These are phyloP conservation scores for Araneus ventricosus DNA, from an alignment of 1,140 invertebrate genomes.

Conservation along the genomic window DNA sequence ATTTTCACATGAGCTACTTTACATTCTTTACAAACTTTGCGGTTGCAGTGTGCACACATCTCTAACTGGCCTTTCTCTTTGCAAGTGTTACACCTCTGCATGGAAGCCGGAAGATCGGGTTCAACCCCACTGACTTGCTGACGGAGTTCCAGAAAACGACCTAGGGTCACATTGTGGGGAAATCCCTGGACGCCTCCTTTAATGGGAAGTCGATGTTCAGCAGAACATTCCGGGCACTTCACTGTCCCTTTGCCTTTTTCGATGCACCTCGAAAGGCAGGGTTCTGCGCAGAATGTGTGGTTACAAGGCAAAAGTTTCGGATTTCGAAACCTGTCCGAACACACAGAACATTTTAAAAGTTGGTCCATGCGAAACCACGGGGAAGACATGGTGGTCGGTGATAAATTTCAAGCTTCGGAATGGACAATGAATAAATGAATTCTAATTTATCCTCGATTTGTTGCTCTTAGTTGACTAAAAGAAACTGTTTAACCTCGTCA, in stretches of 20 bases:
- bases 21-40: slow-evolving; percentile 93
- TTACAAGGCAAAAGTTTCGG: slow-evolving; percentile 99
- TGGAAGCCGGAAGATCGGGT: slow-evolving; percentile 76
- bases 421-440: not conserved
- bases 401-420: not conserved
- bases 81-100: slow-evolving; percentile 86
- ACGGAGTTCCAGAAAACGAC: slow-evolving; percentile 95
- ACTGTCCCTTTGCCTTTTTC: slow-evolving; percentile 90
- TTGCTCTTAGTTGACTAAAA: not conserved
- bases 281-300: slow-evolving; percentile 99
- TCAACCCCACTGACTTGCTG: slow-evolving; percentile 85
- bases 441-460: not conserved
- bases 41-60: slow-evolving; percentile 96
- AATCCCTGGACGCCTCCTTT: slow-evolving; percentile 91
- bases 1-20: slow-evolving; percentile 97
- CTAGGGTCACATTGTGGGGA: slow-evolving; percentile 96
- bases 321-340: slow-evolving; percentile 96
- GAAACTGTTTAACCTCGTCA: not conserved
- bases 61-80: slow-evolving; percentile 95
- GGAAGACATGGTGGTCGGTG: slow-evolving; percentile 63
- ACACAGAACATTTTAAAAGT: slow-evolving; percentile 97
- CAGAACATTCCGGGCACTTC: slow-evolving; percentile 98
- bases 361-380: slow-evolving; percentile 91
- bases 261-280: slow-evolving; percentile 96
- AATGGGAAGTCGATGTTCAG: slow-evolving; percentile 97